phyloP scores from a whole-genome alignment of 2,797 vertebrate species.

The Fistularia tabacaria region DNA sequence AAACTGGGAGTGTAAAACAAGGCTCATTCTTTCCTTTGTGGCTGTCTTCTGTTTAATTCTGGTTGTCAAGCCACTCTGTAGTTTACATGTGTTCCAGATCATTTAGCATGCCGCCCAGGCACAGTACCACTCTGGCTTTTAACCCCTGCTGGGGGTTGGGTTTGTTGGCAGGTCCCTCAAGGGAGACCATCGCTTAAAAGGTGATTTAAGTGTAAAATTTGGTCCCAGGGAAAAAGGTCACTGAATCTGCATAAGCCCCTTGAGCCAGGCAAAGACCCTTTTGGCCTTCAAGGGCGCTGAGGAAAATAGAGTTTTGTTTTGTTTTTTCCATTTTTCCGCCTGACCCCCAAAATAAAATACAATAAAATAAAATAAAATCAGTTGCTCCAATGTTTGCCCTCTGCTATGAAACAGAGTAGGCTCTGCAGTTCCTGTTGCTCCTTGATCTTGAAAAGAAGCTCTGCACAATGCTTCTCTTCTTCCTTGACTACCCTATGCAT shows the following conservation, averaged over 20 bases:
- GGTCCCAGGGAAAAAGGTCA: slow-evolving; percentile 94
- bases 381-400: not conserved
- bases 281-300: slow-evolving; percentile 76
- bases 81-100: slow-evolving; percentile 77
- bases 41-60: slow-evolving; percentile 39
- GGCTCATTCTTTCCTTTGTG: slow-evolving; percentile 7
- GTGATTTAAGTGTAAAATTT: slow-evolving; percentile 97
- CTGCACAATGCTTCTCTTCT: slow-evolving; percentile 58
- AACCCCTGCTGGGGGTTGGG: slow-evolving; percentile 75
- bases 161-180: slow-evolving; percentile 65
- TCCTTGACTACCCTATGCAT: slow-evolving; percentile 72
- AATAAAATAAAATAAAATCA: not conserved
- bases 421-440: slow-evolving; percentile 54
- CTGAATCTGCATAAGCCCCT: slow-evolving; percentile 91
- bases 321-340: slow-evolving; percentile 5
- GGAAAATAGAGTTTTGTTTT: slow-evolving; percentile 46
- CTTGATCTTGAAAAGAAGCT: slow-evolving; percentile 79
- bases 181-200: slow-evolving; percentile 83
- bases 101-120: slow-evolving; percentile 81
- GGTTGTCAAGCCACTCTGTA: slow-evolving; percentile 40
- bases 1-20: slow-evolving; percentile 26
- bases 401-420: slow-evolving; percentile 35
- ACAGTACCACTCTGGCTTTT: slow-evolving; percentile 82
- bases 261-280: slow-evolving; percentile 85
- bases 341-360: not conserved